These are phyloP conservation scores for Cathartes aura DNA, from an alignment of 2,113 vertebrate species.

Conservation along the genomic window DNA sequence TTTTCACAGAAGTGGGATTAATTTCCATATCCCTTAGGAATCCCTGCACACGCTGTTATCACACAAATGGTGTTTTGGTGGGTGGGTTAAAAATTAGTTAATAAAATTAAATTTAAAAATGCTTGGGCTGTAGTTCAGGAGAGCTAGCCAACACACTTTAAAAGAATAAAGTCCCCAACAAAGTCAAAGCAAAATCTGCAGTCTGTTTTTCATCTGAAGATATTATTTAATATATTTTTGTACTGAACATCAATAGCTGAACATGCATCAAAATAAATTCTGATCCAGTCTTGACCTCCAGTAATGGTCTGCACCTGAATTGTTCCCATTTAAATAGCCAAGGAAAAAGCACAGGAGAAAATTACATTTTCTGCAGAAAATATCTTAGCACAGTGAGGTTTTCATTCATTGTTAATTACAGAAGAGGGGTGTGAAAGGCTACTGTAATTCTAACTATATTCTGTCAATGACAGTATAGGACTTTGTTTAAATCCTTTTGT, in stretches of 20 bases:
- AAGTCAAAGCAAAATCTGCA: slow-evolving; percentile 1
- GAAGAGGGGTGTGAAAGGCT: background rate
- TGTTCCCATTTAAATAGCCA: background rate
- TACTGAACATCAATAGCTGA: background rate
- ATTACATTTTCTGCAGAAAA: slow-evolving; percentile 28
- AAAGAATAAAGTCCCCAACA: background rate
- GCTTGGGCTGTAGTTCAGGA: slow-evolving; percentile 19
- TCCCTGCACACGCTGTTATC: slow-evolving; percentile 55
- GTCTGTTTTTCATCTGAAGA: slow-evolving; percentile 3
- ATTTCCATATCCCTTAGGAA: slow-evolving; percentile 74
- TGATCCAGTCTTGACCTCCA: slow-evolving; percentile 17
- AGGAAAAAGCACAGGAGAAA: background rate
- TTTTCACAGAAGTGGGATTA: slow-evolving; percentile 67
- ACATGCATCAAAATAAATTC: slow-evolving; percentile 19
- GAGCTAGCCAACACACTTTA: slow-evolving; percentile 12
- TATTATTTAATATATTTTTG: slow-evolving; percentile 16
- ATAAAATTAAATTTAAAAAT: slow-evolving; percentile 71
- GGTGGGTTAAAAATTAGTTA: slow-evolving; percentile 69
- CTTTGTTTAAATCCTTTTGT: slow-evolving; percentile 13
- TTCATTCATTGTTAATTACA: slow-evolving; percentile 51
- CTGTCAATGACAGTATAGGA: background rate
- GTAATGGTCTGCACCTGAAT: background rate
- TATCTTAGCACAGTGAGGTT: background rate
- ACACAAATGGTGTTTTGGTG: slow-evolving; percentile 68
- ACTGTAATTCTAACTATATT: background rate